A percentile compares a stretch with the other conserved stretches of the same genome.
Evolutionary conservation across 2,113 vertebrate genomes (phyloP).

Genomic region (Pterophyllum scalare): DNA sequence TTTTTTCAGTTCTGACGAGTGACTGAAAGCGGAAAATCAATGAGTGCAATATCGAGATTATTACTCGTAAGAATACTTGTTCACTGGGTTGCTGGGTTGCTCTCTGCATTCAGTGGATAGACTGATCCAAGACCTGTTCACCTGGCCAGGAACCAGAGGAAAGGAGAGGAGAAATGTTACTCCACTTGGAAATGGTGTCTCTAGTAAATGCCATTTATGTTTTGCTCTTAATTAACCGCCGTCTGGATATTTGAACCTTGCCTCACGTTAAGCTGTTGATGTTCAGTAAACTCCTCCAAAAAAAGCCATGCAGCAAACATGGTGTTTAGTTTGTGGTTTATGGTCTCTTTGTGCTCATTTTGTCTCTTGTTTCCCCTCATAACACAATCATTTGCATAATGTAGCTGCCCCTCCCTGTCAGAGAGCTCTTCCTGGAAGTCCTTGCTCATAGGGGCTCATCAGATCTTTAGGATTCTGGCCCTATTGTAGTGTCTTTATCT

Average conservation of each 20-base stretch:
- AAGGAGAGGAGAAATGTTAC: background rate
- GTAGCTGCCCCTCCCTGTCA: background rate
- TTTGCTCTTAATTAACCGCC: background rate
- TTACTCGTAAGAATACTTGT: background rate
- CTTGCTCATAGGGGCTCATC: background rate
- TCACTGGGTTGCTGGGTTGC: background rate
- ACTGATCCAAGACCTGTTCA: background rate
- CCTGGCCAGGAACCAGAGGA: background rate
- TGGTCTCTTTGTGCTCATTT: background rate
- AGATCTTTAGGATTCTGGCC: background rate
- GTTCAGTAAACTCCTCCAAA: background rate
- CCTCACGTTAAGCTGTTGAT: background rate
- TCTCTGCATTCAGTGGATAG: background rate
- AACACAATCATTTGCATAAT: background rate
- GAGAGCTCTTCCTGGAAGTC: background rate
- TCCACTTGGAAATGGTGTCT: background rate
- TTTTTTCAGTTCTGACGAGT: background rate
- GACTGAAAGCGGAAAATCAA: background rate
- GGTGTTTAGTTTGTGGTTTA: background rate
- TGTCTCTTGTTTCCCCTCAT: background rate
- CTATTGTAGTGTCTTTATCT: background rate
- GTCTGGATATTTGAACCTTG: background rate
- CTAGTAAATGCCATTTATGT: fast-evolving
- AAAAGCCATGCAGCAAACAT: background rate
- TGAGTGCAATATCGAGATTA: background rate